These are phyloP conservation scores for Tonatia bakeri DNA, from an alignment of 2,113 vertebrate species.

Conservation along the genomic window DNA sequence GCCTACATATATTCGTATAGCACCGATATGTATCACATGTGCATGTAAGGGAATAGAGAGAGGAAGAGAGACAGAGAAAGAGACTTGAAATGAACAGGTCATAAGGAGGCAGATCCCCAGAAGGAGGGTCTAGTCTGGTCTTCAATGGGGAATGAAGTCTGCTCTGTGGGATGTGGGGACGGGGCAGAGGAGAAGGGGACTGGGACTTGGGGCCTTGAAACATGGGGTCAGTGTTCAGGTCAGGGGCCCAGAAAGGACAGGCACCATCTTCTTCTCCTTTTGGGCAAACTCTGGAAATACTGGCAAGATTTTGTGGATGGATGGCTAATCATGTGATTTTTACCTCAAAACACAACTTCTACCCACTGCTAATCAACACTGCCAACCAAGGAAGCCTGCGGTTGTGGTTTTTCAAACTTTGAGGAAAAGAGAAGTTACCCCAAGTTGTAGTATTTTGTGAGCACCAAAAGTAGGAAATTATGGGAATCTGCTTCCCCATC, in stretches of 20 bases:
- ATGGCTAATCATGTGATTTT: background rate
- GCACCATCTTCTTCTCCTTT: background rate
- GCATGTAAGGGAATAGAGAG: background rate
- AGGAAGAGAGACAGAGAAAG: too few relatives aligned
- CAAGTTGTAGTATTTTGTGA: background rate
- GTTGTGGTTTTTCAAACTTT: background rate
- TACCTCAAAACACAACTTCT: background rate
- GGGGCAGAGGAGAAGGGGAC: background rate
- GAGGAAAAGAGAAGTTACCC: background rate
- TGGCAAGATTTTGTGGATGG: background rate
- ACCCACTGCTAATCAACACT: background rate
- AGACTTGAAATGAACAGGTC: background rate
- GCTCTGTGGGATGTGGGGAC: background rate
- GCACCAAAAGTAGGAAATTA: background rate
- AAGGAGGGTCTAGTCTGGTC: background rate
- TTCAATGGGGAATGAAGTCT: background rate
- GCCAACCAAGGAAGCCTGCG: background rate
- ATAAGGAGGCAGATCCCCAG: background rate
- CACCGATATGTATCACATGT: background rate
- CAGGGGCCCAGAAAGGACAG: too few relatives aligned
- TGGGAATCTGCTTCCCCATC: background rate
- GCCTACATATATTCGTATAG: background rate
- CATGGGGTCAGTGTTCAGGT: too few relatives aligned
- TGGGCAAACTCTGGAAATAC: background rate
- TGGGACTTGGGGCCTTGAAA: background rate